Percentiles rank a stretch among this genome's conserved stretches.
phyloP scores from a whole-genome alignment of 2,888 invertebrate genomes.

The Pherbina coryleti region DNA sequence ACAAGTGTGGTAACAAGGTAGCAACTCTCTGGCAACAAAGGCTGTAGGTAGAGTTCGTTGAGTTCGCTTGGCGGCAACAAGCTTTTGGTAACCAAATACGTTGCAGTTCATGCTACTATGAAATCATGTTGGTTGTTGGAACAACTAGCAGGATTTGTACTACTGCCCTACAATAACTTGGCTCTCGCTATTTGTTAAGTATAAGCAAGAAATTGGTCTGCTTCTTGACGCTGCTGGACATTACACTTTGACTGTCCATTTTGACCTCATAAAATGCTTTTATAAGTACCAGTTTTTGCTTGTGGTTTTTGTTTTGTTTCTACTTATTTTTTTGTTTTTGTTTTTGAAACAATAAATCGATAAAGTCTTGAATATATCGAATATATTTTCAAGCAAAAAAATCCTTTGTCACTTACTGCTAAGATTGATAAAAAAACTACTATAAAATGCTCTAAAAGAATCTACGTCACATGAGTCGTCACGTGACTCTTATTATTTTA shows the following conservation, averaged over 20 bases:
- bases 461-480: no score
- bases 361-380: no score
- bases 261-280: constrained; percentile 8
- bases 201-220: not conserved
- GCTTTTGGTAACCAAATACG: not conserved
- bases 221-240: not conserved
- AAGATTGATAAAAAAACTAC: no score
- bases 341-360: not conserved
- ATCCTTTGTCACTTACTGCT: no score
- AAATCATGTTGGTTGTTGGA: not conserved
- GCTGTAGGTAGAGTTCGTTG: not conserved
- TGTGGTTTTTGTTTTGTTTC: not conserved
- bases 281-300: not conserved
- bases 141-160: constrained; percentile 17
- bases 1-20: not conserved
- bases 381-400: no score
- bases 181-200: not conserved
- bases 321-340: not conserved
- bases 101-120: not conserved
- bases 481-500: no score
- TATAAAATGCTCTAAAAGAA: no score
- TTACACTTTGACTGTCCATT: constrained; percentile 17
- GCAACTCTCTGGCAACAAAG: not conserved
- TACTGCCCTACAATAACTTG: constrained; percentile 34
- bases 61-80: not conserved